Base-by-base conservation (phyloP, 2,113 vertebrate genomes). In the Odocoileus hemionus region DNA sequence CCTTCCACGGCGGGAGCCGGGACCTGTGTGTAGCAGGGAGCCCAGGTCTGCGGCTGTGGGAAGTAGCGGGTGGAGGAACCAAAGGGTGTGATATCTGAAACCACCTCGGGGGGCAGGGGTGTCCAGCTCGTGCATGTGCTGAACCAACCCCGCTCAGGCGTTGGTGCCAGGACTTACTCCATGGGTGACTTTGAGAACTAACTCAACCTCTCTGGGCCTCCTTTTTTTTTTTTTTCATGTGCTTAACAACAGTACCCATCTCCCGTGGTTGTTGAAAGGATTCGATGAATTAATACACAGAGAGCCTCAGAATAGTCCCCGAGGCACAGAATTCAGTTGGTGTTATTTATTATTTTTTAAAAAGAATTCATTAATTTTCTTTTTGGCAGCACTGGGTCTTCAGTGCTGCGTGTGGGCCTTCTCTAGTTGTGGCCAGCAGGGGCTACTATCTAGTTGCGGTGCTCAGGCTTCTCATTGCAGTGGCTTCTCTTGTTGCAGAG, bases 161-260 rank as follows among this genome's bases (percentile, higher is more conserved):
- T 61, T 36, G 36, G 60, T 14, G 17, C 80, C 47, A 25, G 26
- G n/a, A 39, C 36, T 55, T 14, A 15, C 67, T 33, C 12, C 47
- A 76, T 91, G 76, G 88, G 83, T 92, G 52, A 67, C 85, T 60
- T 28, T 16, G n/a, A 54, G 92, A 89, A 89, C 57, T 54, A 52
- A 67, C 64, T 78, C 57, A 60, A 6, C n/a, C 30, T 97, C 57
- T 94, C 88, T 80, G 78, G 39, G 55, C 55, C 23, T 45, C 80
- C n/a, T 5, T 33, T 84, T 83, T 78, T 78, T 67, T 30, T 39
- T 43, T 58, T 52, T 26, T 36, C 36, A 58, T 47, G 36, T 70
- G 52, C 67, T 13, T 54, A 30, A 33, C 8, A n/a, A 33, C 39
- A 67, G 57, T 30, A 6, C 47, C 39, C 25, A 28, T 57, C 50